A percentile compares a stretch with the other conserved stretches of the same genome.
These are phyloP conservation scores for Cheilosia impressa DNA, from an alignment of 2,888 invertebrate genomes.

Conservation along the genomic window DNA sequence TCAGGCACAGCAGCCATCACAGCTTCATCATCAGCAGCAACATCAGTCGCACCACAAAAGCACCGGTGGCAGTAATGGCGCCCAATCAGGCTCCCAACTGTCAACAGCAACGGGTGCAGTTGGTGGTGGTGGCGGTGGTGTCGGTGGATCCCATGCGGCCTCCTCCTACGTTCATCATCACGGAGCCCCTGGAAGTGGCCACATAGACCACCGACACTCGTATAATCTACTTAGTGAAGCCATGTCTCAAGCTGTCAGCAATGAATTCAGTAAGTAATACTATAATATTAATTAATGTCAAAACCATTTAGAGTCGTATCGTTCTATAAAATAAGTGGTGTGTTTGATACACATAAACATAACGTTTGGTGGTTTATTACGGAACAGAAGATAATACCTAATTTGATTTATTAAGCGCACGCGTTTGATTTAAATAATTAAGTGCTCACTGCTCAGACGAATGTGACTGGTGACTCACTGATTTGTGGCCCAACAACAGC, in stretches of 20 bases:
- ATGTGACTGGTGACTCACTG: background rate
- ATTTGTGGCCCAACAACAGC: background rate
- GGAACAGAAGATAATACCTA: slow-evolving; percentile 15
- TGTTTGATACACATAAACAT: background rate
- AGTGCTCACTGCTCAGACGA: background rate
- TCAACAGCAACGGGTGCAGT: slow-evolving; percentile 56
- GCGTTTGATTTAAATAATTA: slow-evolving; percentile 30
- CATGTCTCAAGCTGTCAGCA: slow-evolving; percentile 85
- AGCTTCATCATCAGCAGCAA: slow-evolving; percentile 62
- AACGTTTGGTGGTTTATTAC: background rate
- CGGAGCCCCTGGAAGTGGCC: slow-evolving; percentile 77
- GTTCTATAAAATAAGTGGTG: background rate
- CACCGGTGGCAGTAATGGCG: slow-evolving; percentile 51
- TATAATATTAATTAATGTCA: background rate
- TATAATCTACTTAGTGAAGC: slow-evolving; percentile 85
- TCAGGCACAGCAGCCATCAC: slow-evolving; percentile 60
- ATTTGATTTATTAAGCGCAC: slow-evolving; percentile 30
- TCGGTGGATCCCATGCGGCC: slow-evolving; percentile 70
- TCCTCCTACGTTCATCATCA: slow-evolving; percentile 76
- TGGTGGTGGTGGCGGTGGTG: slow-evolving; percentile 69
- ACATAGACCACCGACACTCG: slow-evolving; percentile 82
- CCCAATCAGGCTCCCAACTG: slow-evolving; percentile 44
- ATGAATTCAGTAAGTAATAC: slow-evolving; percentile 85
- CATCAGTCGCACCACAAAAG: slow-evolving; percentile 61
- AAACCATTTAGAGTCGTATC: background rate